These are phyloP conservation scores for Calameuta idolon DNA, from an alignment of 2,888 invertebrate species.

Conservation along the genomic window DNA sequence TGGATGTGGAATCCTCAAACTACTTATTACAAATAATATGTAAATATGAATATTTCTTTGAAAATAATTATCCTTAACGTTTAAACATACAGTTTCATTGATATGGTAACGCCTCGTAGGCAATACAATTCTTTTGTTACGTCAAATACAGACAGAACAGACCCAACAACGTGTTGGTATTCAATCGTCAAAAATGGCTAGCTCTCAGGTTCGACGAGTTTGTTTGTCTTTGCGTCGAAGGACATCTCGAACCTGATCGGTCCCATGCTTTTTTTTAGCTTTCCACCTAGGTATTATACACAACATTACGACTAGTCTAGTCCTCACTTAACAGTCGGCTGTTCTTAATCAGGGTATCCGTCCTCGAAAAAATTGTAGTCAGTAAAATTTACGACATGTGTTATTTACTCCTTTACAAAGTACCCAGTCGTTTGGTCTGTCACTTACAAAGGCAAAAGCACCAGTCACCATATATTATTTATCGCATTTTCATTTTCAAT, in stretches of 20 bases:
- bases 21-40: background rate
- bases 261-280: background rate
- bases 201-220: background rate
- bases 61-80: background rate
- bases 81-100: background rate
- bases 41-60: background rate
- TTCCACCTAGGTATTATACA: background rate
- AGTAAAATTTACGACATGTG: background rate
- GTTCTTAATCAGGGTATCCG: background rate
- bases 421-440: background rate
- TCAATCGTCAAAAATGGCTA: background rate
- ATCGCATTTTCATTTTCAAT: background rate
- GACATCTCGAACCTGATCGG: background rate
- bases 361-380: background rate
- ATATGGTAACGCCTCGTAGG: background rate
- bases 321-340: background rate
- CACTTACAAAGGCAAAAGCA: background rate
- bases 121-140: background rate
- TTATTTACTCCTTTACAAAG: background rate
- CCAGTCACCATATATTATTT: background rate
- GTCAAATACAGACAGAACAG: background rate
- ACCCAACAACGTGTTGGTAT: background rate
- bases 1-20: background rate
- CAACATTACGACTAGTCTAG: background rate
- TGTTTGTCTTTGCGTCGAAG: background rate